Conservation (phyloP, 2,113 vertebrate species). For the Puma concolor region DNA sequence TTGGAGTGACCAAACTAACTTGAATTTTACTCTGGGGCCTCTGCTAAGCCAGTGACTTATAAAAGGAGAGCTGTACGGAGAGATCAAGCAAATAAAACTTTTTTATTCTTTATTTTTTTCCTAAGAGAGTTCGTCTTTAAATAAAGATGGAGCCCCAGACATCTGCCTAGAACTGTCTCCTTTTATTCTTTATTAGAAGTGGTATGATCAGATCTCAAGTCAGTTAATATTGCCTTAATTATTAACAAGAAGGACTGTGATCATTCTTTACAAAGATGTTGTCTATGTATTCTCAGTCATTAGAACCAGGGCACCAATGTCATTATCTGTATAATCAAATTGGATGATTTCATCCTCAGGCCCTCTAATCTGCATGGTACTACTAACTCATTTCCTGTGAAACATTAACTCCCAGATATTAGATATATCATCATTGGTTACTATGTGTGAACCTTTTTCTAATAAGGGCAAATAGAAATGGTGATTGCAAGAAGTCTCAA, state of each 20-base stretch:
- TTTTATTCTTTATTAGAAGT: background rate
- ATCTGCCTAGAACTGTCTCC: background rate
- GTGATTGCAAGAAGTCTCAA: conserved; percentile 9
- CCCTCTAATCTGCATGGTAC: background rate
- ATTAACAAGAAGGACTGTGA: background rate
- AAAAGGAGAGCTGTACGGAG: background rate
- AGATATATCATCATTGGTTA: background rate
- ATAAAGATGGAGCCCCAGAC: rapidly evolving
- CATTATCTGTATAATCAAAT: conserved; percentile 44
- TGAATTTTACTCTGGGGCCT: background rate
- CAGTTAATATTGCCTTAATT: background rate
- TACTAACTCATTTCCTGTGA: conserved; percentile 51
- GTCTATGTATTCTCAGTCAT: background rate
- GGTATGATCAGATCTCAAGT: background rate
- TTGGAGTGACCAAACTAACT: background rate
- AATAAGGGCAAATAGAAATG: conserved; percentile 60
- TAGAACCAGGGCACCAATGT: background rate
- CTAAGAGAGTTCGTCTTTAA: background rate
- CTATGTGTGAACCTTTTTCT: background rate
- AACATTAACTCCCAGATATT: conserved; percentile 31
- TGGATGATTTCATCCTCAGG: conserved; percentile 46
- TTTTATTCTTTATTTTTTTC: background rate
- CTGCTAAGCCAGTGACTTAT: background rate
- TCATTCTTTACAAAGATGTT: background rate
- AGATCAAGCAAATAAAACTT: background rate